phyloP scores from a whole-genome alignment of 2,888 invertebrate species.

The Andrena flavipes region DNA sequence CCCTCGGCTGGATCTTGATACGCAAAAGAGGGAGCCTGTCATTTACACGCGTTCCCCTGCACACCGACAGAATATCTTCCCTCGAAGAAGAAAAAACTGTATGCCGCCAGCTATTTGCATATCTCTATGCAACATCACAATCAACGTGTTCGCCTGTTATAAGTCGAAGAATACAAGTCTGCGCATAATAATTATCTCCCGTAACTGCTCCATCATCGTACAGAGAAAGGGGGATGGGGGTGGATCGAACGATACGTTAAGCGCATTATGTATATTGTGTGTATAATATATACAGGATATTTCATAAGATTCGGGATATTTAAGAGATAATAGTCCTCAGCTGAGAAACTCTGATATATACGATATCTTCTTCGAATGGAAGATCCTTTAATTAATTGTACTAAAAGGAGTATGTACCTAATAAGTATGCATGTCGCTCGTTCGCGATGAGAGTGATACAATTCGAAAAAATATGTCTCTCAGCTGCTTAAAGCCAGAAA shows the following conservation, averaged over 20 bases:
- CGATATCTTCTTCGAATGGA: too few species aligned
- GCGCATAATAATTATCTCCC: conserved; percentile 6
- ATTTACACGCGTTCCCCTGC: too few species aligned
- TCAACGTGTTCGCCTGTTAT: conserved; percentile 55
- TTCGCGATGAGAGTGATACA: not conserved
- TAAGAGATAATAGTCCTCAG: not conserved
- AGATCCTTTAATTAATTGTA: not conserved
- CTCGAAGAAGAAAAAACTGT: too few species aligned
- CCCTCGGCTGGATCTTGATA: conserved; percentile 1
- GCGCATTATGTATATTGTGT: conserved; percentile 24
- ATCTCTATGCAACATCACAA: conserved; percentile 69
- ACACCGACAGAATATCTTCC: too few species aligned
- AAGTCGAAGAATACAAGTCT: conserved; percentile 40
- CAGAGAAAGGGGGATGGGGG: not conserved
- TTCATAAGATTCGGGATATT: conserved; percentile 5
- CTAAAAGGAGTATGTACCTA: not conserved
- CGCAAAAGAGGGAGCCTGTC: too few species aligned
- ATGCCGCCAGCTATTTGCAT: too few species aligned
- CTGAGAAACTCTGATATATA: too few species aligned
- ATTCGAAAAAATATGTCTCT: not conserved
- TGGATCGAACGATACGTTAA: conserved; percentile 30
- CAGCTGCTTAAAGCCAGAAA: conserved; percentile 15
- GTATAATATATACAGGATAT: conserved; percentile 21
- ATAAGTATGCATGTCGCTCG: not conserved
- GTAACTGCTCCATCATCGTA: conserved; percentile 22